Evolutionary conservation across 2,797 vertebrate genomes (phyloP).

Genomic region (Sebastes hopkinsi): DNA sequence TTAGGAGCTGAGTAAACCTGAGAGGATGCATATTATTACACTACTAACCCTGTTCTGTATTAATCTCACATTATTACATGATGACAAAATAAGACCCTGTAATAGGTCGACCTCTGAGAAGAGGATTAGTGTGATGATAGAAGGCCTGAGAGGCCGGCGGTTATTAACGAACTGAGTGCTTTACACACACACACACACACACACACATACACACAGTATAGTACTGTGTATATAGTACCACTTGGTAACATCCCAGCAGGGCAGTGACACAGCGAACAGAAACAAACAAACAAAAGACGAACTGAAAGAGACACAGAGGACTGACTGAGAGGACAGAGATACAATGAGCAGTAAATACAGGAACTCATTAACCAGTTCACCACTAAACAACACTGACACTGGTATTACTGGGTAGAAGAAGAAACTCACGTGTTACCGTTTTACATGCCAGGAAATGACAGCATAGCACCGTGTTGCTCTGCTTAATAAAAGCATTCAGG

Average conservation of each 20-base stretch:
- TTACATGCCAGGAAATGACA: background rate
- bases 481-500: background rate
- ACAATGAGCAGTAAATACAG: background rate
- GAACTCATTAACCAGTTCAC: background rate
- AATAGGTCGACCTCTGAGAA: slow-evolving; percentile 43
- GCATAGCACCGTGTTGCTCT: background rate
- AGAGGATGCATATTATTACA: slow-evolving; percentile 2
- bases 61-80: slow-evolving; percentile 29
- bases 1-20: background rate
- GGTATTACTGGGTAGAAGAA: background rate
- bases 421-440: background rate
- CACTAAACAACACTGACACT: background rate
- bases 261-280: slow-evolving; percentile 37
- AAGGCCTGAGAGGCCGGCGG: slow-evolving; percentile 31
- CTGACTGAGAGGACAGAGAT: slow-evolving; percentile 1
- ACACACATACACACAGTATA: background rate
- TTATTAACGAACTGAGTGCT: slow-evolving; percentile 20
- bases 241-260: slow-evolving; percentile 51
- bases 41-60: background rate
- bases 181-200: background rate
- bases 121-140: slow-evolving; percentile 48
- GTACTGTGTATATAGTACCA: slow-evolving; percentile 33
- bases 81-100: slow-evolving; percentile 19
- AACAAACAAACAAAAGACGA: slow-evolving; percentile 5
- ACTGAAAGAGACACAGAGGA: slow-evolving; percentile 21